Percentiles rank a stretch among this genome's conserved stretches.
phyloP scores from a whole-genome alignment of 1,140 invertebrate genomes.

The Tribolium madens region DNA sequence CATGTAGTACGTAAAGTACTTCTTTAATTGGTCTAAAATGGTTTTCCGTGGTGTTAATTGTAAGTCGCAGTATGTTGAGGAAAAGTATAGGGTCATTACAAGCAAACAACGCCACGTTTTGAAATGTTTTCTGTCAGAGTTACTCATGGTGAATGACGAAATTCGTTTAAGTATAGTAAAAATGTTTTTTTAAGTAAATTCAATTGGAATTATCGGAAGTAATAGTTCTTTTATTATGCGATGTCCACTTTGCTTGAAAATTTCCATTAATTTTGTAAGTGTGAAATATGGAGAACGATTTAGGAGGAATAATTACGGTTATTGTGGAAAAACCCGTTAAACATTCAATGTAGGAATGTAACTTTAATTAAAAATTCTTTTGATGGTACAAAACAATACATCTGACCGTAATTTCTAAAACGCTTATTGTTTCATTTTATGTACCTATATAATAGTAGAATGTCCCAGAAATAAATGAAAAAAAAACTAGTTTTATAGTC shows the following conservation, averaged over 20 bases:
- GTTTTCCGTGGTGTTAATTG: background rate
- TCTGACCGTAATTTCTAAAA: no score
- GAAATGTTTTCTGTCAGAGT: background rate
- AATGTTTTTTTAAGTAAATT: slow-evolving; percentile 11
- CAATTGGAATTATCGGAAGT: background rate
- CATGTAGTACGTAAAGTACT: background rate
- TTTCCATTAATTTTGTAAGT: slow-evolving; percentile 10
- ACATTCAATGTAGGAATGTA: background rate
- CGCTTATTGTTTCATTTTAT: no score
- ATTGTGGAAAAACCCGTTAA: slow-evolving; percentile 1
- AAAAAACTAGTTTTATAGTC: no score
- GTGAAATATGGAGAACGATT: background rate
- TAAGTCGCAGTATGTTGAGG: background rate
- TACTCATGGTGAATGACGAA: background rate
- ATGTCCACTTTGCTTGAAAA: background rate
- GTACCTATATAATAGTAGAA: no score
- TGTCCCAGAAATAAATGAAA: no score
- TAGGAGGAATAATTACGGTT: slow-evolving; percentile 1
- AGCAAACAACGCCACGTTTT: background rate
- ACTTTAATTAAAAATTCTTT: background rate
- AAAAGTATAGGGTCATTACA: background rate
- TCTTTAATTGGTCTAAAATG: background rate
- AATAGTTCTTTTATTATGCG: slow-evolving; percentile 4
- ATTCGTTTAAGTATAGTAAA: background rate
- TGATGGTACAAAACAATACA: background rate